Evolutionary conservation across 2,888 invertebrate species (phyloP).

Genomic region (Polyommatus iphigenia): DNA sequence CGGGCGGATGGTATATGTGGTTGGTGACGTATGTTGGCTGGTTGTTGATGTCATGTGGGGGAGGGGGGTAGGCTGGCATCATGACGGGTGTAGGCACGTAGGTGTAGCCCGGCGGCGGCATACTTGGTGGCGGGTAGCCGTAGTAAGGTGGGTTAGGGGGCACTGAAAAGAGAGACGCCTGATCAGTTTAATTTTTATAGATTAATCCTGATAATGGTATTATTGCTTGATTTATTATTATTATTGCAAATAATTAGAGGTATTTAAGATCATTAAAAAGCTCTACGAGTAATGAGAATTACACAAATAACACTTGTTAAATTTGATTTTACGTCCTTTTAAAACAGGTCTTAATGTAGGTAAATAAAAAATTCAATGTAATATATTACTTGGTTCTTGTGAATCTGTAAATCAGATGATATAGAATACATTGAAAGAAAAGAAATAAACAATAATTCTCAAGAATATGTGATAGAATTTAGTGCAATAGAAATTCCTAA

Average conservation of each 20-base stretch:
- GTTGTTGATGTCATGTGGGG: conserved; percentile 42
- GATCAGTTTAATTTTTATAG: not conserved
- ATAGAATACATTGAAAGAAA: too few relatives aligned
- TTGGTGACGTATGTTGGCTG: conserved; percentile 62
- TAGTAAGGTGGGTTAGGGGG: conserved; percentile 52
- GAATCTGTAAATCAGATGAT: too few relatives aligned
- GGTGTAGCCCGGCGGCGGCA: conserved; percentile 49
- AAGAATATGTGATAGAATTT: too few relatives aligned
- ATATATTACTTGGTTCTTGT: not conserved
- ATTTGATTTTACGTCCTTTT: not conserved
- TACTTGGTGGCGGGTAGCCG: conserved; percentile 47
- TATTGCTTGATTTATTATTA: not conserved
- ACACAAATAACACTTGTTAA: not conserved
- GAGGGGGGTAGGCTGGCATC: conserved; percentile 62
- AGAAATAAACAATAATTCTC: too few relatives aligned
- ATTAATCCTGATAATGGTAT: not conserved
- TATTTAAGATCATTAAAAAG: too few relatives aligned
- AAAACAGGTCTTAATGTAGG: not conserved
- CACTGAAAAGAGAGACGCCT: conserved; percentile 46
- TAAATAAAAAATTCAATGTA: not conserved
- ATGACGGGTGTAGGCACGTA: conserved; percentile 65
- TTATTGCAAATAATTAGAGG: too few relatives aligned
- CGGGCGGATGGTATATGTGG: conserved; percentile 55
- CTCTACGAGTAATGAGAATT: not conserved
- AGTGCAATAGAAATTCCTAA: too few relatives aligned